Percentiles rank a stretch among this genome's conserved stretches.
Evolutionary conservation across 1,140 invertebrate species (phyloP).

Genomic region (Lordiphosa clarofinis): DNA sequence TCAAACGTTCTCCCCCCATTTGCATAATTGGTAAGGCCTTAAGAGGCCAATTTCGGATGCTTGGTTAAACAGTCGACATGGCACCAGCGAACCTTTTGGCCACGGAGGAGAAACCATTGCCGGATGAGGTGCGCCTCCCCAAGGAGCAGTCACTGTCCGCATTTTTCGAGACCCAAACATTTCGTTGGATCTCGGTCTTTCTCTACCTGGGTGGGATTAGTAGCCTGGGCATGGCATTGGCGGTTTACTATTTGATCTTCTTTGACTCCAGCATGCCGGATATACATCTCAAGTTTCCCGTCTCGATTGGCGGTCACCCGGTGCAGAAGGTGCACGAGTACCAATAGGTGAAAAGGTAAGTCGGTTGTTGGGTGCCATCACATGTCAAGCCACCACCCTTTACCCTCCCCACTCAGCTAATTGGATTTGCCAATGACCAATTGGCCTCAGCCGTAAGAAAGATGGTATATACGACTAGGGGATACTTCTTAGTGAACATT

Average conservation of each 20-base stretch:
- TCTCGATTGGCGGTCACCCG: slow-evolving; percentile 69
- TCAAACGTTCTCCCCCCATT: not conserved
- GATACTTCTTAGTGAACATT: no score
- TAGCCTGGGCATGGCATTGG: slow-evolving; percentile 63
- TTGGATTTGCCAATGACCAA: slow-evolving; percentile 1
- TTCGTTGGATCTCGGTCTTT: slow-evolving; percentile 62
- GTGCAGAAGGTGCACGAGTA: slow-evolving; percentile 72
- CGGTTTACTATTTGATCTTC: slow-evolving; percentile 67
- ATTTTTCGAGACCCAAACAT: slow-evolving; percentile 70
- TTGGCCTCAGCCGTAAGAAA: not conserved
- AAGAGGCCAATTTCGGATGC: not conserved
- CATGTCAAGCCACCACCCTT: not conserved
- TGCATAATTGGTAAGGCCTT: slow-evolving; percentile 15
- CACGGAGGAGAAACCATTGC: not conserved
- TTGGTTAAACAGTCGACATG: not conserved
- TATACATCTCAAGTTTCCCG: slow-evolving; percentile 71
- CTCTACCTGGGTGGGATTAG: slow-evolving; percentile 73
- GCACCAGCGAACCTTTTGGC: slow-evolving; percentile 11
- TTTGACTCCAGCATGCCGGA: slow-evolving; percentile 76
- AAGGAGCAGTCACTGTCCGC: slow-evolving; percentile 41
- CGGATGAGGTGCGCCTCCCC: slow-evolving; percentile 48
- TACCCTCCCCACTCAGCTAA: not conserved
- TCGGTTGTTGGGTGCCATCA: not conserved
- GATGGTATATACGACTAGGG: no score
- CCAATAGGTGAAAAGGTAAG: slow-evolving; percentile 43